Evolutionary conservation across 2,113 vertebrate species (phyloP).

Genomic region (Cranoglanis bouderius): DNA sequence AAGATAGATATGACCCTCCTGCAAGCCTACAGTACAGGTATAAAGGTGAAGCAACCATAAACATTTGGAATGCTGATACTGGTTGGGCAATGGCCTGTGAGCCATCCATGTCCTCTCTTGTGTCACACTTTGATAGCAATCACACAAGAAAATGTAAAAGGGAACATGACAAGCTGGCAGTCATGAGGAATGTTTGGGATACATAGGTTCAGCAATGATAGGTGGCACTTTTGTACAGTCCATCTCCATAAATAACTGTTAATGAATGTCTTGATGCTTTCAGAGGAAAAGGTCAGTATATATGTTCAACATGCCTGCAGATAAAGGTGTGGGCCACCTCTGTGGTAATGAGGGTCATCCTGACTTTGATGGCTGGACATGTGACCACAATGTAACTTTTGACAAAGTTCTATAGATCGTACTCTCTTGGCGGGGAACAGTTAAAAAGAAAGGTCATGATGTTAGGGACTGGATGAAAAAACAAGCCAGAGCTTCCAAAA

Average conservation of each 20-base stretch:
- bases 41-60: not conserved
- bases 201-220: not conserved
- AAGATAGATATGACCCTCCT: not conserved
- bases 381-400: not conserved
- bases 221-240: not conserved
- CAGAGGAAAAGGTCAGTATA: not conserved
- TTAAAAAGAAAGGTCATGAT: not conserved
- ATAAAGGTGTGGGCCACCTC: not conserved
- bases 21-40: not conserved
- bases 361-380: not conserved
- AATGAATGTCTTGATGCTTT: conserved; percentile 4
- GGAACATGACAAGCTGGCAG: not conserved
- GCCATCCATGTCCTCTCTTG: not conserved
- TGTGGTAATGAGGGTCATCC: not conserved
- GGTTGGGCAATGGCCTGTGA: not conserved
- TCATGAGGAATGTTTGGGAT: not conserved
- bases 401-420: not conserved
- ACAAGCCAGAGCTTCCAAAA: not conserved
- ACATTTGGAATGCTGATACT: not conserved
- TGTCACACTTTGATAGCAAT: not conserved
- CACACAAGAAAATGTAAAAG: not conserved
- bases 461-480: not conserved
- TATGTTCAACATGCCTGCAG: not conserved
- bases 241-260: not conserved
- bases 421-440: not conserved